Evolutionary conservation across 2,888 invertebrate genomes (phyloP).

Genomic region (Archips xylosteana): DNA sequence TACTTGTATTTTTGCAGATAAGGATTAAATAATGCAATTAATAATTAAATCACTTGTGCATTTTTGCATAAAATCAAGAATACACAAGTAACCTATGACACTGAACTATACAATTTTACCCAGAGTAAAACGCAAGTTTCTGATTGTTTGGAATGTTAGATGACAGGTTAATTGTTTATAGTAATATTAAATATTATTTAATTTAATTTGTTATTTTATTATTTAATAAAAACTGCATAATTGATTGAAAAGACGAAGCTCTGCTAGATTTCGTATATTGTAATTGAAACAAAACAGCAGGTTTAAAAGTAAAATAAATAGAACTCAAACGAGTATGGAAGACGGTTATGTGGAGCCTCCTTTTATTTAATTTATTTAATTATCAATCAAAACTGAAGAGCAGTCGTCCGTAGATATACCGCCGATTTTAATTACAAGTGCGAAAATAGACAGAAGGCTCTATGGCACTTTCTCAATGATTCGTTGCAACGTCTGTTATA

Average conservation of each 20-base stretch:
- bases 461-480: conserved; percentile 40
- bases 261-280: neutral
- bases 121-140: conserved; percentile 41
- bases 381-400: neutral
- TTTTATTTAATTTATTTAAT: neutral
- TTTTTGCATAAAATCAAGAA: conserved; percentile 61
- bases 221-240: neutral
- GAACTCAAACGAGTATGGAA: conserved; percentile 27
- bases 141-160: conserved; percentile 36
- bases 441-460: conserved; percentile 10
- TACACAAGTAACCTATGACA: conserved; percentile 52
- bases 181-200: neutral
- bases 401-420: neutral
- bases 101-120: conserved; percentile 44
- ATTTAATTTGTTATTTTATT: neutral
- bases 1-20: conserved; percentile 29
- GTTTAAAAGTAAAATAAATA: conserved; percentile 17
- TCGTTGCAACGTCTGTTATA: conserved; percentile 13
- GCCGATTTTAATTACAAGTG: neutral
- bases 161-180: conserved; percentile 15
- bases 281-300: conserved; percentile 8
- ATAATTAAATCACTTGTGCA: conserved; percentile 46
- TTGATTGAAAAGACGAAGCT: neutral
- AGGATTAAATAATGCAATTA: conserved; percentile 35
- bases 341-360: conserved; percentile 26